These are phyloP conservation scores for Rugalucina vietnamica DNA, from an alignment of 2,888 invertebrate species.

Conservation along the genomic window DNA sequence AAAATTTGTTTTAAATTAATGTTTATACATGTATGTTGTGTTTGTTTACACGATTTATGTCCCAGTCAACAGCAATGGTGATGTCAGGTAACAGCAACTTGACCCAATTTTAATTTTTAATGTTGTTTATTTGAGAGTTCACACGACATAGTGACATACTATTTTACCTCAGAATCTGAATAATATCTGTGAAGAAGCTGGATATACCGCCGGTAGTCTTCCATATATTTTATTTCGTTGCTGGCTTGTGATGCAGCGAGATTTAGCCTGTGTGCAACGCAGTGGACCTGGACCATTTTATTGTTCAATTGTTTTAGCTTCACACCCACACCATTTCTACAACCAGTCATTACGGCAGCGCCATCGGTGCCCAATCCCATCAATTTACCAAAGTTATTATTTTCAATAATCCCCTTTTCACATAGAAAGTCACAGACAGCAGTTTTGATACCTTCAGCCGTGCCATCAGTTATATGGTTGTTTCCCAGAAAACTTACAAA, in stretches of 20 bases:
- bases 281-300: not conserved
- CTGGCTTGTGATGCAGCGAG: not conserved
- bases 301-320: not conserved
- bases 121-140: too few species aligned
- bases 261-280: not conserved
- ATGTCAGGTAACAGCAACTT: too few species aligned
- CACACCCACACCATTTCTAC: not conserved
- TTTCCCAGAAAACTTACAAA: constrained; percentile 10
- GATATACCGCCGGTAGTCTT: not conserved
- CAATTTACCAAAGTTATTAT: not conserved
- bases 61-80: too few species aligned
- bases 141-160: too few species aligned
- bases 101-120: too few species aligned
- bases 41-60: too few species aligned
- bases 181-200: not conserved
- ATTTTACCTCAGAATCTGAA: not conserved
- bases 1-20: too few species aligned
- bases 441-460: not conserved
- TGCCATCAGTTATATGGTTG: not conserved
- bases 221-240: not conserved
- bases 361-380: not conserved
- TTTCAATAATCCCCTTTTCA: not conserved
- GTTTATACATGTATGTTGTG: too few species aligned
- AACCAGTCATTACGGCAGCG: not conserved
- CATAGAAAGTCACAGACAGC: not conserved